A percentile compares a stretch with the other conserved stretches of the same genome.
These are phyloP conservation scores for Acrobasis suavella DNA, from an alignment of 2,888 invertebrate species.

Conservation along the genomic window DNA sequence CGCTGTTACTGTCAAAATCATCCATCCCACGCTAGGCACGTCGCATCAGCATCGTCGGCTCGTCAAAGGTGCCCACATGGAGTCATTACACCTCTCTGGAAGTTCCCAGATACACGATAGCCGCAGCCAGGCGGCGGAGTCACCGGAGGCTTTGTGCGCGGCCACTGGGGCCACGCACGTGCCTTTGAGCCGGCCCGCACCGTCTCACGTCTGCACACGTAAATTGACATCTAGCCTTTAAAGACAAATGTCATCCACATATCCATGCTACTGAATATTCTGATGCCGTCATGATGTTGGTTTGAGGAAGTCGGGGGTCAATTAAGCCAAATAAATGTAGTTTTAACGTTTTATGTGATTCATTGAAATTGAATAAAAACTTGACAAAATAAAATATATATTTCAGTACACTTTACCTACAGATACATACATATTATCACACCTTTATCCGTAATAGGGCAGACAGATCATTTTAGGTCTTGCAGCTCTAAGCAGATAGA, in stretches of 20 bases:
- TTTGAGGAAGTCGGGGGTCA: conserved; percentile 29
- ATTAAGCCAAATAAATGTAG: not conserved
- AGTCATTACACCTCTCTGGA: conserved; percentile 74
- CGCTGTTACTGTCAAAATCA: conserved; percentile 64
- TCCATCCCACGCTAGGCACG: conserved; percentile 64
- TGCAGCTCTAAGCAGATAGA: no score
- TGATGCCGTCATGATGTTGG: conserved; percentile 41
- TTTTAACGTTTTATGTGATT: not conserved
- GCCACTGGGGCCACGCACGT: conserved; percentile 72
- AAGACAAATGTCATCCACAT: conserved; percentile 44
- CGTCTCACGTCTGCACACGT: conserved; percentile 69
- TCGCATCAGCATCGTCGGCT: conserved; percentile 65
- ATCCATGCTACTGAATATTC: conserved; percentile 43
- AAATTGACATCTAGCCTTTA: conserved; percentile 70
- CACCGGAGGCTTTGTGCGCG: conserved; percentile 60
- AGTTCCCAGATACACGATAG: conserved; percentile 63
- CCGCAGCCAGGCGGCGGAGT: conserved; percentile 45
- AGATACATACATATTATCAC: no score
- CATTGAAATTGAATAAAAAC: no score
- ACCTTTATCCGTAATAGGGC: no score
- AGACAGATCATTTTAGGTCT: no score
- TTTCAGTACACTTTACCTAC: no score
- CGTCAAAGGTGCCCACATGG: conserved; percentile 73
- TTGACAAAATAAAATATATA: no score
- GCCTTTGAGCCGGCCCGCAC: conserved; percentile 66